Evolutionary conservation across 2,113 vertebrate genomes (phyloP).

Genomic region (Sylvilagus bachmani): DNA sequence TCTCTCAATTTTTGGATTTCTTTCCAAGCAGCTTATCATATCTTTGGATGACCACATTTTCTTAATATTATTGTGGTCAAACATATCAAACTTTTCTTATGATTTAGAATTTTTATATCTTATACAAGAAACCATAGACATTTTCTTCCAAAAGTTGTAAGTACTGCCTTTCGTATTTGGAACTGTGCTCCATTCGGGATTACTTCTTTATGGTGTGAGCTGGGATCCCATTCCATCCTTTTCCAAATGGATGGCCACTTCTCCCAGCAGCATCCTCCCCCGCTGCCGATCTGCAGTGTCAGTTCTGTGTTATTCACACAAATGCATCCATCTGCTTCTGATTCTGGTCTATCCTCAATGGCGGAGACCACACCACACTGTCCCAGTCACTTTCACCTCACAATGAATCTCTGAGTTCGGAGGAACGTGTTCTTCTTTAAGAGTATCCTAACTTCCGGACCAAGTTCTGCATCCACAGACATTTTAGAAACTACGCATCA

Average conservation of each 20-base stretch:
- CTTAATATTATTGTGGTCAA: background rate
- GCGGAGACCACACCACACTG: background rate
- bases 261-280: background rate
- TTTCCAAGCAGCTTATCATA: background rate
- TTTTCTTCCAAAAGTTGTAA: conserved; percentile 26
- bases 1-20: conserved; percentile 34
- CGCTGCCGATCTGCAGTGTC: background rate
- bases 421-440: conserved; percentile 13
- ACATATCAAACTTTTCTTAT: conserved; percentile 42
- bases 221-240: background rate
- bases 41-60: conserved; percentile 28
- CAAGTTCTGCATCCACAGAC: background rate
- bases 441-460: background rate
- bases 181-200: background rate
- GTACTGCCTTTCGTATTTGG: background rate
- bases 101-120: conserved; percentile 18
- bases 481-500: conserved; percentile 31
- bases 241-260: background rate
- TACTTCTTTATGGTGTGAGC: background rate
- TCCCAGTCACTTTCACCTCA: background rate
- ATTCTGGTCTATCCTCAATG: background rate
- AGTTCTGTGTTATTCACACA: background rate
- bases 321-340: background rate
- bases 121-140: conserved; percentile 6
- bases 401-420: background rate